Evolutionary conservation across 1,140 invertebrate species (phyloP).

Genomic region (Dufourea novaeangliae): DNA sequence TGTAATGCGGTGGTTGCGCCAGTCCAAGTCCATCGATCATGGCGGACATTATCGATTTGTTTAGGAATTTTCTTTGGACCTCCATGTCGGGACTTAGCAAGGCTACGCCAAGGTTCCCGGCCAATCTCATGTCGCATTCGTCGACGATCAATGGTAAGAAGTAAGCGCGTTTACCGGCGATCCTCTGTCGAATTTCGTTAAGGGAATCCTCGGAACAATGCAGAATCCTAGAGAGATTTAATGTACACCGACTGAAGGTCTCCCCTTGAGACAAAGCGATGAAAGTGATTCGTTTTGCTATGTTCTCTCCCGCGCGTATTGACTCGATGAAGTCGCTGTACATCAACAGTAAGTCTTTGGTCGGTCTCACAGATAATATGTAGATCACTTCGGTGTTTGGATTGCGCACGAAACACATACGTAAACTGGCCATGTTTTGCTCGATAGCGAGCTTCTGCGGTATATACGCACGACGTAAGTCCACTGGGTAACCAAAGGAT

Average conservation of each 20-base stretch:
- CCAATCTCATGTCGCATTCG: slow-evolving; percentile 57
- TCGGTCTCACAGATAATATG: slow-evolving; percentile 42
- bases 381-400: slow-evolving; percentile 44
- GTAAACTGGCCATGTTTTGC: slow-evolving; percentile 45
- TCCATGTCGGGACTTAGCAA: slow-evolving; percentile 48
- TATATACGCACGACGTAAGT: slow-evolving; percentile 20
- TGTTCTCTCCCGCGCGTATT: slow-evolving; percentile 22
- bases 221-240: slow-evolving; percentile 50
- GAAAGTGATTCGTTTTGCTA: slow-evolving; percentile 46
- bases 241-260: slow-evolving; percentile 11
- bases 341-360: slow-evolving; percentile 42
- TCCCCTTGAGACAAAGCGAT: slow-evolving; percentile 37
- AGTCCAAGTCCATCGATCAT: slow-evolving; percentile 42
- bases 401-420: slow-evolving; percentile 49
- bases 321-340: slow-evolving; percentile 58
- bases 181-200: slow-evolving; percentile 18
- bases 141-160: slow-evolving; percentile 56
- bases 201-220: slow-evolving; percentile 53
- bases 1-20: slow-evolving; percentile 24
- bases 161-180: slow-evolving; percentile 42
- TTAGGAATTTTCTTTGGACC: slow-evolving; percentile 32
- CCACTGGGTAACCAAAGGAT: slow-evolving; percentile 42
- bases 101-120: slow-evolving; percentile 37
- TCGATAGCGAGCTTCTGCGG: slow-evolving; percentile 20
- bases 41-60: slow-evolving; percentile 18